These are phyloP conservation scores for Aphidoletes aphidimyza DNA, from an alignment of 2,888 invertebrate genomes.

Conservation along the genomic window DNA sequence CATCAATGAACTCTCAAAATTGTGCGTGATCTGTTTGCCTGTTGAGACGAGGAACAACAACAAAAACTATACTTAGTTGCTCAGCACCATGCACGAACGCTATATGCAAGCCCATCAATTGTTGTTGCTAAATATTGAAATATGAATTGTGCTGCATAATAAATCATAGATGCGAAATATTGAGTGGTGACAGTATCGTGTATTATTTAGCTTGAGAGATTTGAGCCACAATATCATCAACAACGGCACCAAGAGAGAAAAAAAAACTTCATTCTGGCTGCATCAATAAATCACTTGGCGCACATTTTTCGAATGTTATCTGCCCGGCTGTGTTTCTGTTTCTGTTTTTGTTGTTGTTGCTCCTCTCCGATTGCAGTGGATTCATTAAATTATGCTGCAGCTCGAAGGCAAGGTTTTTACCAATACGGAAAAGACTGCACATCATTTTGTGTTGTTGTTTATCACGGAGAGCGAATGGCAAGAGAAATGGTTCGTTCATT, in stretches of 20 bases:
- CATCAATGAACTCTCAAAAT: not conserved
- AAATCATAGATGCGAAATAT: not conserved
- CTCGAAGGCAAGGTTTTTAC: too few species aligned
- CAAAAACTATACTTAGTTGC: not conserved
- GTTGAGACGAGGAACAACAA: not conserved
- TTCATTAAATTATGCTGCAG: conserved; percentile 8
- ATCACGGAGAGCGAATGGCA: too few species aligned
- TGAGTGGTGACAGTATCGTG: not conserved
- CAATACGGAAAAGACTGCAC: too few species aligned
- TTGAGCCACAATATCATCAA: too few species aligned
- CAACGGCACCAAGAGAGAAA: too few species aligned
- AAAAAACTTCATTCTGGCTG: too few species aligned
- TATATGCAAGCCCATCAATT: not conserved
- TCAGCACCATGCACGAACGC: too few species aligned
- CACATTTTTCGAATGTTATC: too few species aligned
- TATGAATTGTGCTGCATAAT: not conserved
- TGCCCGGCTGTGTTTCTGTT: not conserved
- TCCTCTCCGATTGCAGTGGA: not conserved
- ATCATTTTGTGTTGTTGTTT: too few species aligned
- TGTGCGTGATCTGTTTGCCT: not conserved
- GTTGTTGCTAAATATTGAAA: not conserved
- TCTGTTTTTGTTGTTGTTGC: not conserved
- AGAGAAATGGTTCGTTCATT: too few species aligned
- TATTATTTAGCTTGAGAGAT: too few species aligned
- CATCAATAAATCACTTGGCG: conserved; percentile 14